phyloP scores from a whole-genome alignment of 2,113 vertebrate genomes.

The Todiramphus chloris region DNA sequence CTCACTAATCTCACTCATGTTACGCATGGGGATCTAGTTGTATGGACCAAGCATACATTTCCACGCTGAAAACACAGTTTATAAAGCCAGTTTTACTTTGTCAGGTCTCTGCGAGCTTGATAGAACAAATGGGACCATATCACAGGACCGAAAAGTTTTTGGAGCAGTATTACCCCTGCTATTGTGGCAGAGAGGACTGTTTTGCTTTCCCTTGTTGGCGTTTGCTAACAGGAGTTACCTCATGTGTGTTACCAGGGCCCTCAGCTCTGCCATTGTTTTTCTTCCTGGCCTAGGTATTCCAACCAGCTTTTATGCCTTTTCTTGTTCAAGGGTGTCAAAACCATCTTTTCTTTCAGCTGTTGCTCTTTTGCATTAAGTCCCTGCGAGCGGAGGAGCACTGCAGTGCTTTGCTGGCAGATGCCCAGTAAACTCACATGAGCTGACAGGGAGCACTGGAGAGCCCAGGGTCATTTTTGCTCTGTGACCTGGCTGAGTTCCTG shows the following conservation, averaged over 20 bases:
- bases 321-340: background rate
- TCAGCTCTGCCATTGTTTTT: background rate
- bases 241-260: background rate
- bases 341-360: background rate
- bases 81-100: background rate
- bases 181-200: background rate
- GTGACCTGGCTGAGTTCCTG: background rate
- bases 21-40: background rate
- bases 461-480: background rate
- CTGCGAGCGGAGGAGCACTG: background rate
- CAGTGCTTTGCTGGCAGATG: background rate
- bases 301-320: background rate
- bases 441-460: background rate
- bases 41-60: background rate
- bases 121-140: background rate
- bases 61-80: background rate
- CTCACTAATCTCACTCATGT: background rate
- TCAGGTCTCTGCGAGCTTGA: background rate
- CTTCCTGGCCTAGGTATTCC: background rate
- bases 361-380: background rate
- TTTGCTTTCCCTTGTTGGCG: background rate
- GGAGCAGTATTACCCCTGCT: background rate
- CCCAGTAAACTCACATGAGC: background rate
- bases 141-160: background rate
- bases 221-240: background rate